Evolutionary conservation across 1,140 invertebrate species (phyloP).

Genomic region (Drosophila paulistorum): DNA sequence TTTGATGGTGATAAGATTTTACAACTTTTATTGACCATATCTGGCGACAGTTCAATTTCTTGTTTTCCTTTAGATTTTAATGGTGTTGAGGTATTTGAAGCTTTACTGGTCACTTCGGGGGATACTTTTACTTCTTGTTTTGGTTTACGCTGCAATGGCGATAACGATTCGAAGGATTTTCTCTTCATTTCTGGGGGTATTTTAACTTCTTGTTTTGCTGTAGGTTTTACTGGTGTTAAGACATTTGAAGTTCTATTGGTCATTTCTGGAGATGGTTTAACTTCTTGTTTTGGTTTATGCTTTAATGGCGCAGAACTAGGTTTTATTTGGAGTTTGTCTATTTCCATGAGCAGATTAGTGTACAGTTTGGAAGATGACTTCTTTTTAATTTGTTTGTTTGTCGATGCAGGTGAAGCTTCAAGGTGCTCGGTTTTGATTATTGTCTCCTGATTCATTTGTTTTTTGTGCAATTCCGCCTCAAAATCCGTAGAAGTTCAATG

Average conservation of each 20-base stretch:
- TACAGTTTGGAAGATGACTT: too few species aligned
- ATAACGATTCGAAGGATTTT: too few species aligned
- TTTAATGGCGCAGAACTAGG: not conserved
- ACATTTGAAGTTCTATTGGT: too few species aligned
- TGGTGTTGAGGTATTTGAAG: too few species aligned
- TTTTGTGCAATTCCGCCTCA: constrained; percentile 24
- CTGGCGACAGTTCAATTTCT: not conserved
- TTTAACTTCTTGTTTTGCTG: not conserved
- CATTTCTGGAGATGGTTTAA: too few species aligned
- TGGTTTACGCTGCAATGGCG: not conserved
- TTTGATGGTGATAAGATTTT: too few species aligned
- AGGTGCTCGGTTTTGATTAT: not conserved
- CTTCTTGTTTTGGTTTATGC: too few species aligned
- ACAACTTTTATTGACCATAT: not conserved
- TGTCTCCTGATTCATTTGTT: not conserved
- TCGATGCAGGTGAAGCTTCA: not conserved
- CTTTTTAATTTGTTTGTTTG: not conserved
- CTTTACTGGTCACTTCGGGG: too few species aligned
- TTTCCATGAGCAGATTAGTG: not conserved
- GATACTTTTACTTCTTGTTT: not conserved
- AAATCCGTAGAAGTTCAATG: constrained; percentile 39
- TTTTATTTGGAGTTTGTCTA: not conserved
- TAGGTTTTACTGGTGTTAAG: too few species aligned
- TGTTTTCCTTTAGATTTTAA: too few species aligned
- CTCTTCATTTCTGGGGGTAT: not conserved